These are phyloP conservation scores for Loriculus beryllinus DNA, from an alignment of 2,797 vertebrate genomes.

Conservation along the genomic window DNA sequence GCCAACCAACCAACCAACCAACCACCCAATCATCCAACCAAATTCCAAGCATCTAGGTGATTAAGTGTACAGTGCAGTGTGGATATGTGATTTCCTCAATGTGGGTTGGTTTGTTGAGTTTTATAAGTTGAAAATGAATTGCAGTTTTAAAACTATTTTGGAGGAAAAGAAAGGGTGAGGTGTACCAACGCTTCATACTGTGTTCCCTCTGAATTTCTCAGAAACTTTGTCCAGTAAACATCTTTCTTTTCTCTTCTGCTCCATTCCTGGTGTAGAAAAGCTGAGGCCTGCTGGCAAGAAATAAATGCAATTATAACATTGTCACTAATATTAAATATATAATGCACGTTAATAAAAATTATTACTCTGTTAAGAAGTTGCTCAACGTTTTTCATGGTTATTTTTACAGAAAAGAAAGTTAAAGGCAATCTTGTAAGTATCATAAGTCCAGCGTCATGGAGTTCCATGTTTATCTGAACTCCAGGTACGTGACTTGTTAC, in stretches of 20 bases:
- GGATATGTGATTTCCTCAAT: background rate
- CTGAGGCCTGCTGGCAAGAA: background rate
- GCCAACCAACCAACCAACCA: background rate
- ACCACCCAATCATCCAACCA: background rate
- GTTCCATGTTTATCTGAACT: background rate
- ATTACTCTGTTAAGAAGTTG: background rate
- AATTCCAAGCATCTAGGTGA: background rate
- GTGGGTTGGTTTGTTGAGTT: background rate
- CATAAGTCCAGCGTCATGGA: background rate
- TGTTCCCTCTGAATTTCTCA: background rate
- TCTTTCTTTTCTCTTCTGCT: background rate
- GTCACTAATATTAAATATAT: background rate
- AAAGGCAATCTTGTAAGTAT: background rate
- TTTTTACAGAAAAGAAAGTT: background rate
- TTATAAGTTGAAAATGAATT: background rate
- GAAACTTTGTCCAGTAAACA: background rate
- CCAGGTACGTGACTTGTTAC: background rate
- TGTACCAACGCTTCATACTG: background rate
- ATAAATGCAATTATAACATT: background rate
- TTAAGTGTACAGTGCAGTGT: background rate
- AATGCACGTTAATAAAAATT: background rate
- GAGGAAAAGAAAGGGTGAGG: background rate
- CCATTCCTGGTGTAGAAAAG: background rate
- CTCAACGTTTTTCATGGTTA: background rate
- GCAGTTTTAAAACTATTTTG: background rate